Conservation (phyloP, 2,888 invertebrate species). For the Lithosia quadra region DNA sequence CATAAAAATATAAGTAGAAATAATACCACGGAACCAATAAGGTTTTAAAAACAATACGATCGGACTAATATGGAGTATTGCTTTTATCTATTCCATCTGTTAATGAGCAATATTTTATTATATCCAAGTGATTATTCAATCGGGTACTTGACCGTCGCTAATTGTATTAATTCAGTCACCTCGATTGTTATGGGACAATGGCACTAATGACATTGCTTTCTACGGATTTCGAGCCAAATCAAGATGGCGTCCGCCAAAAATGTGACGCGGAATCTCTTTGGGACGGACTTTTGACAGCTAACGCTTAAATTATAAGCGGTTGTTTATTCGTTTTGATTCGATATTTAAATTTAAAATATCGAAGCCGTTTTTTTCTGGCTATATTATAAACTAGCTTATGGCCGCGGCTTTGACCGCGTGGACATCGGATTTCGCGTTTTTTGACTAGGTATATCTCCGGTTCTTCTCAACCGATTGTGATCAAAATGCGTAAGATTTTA, state of each 20-base stretch:
- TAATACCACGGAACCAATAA: too few species aligned
- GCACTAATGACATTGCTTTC: constrained; percentile 48
- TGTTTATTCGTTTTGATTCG: neutral
- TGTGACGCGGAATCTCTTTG: constrained; percentile 10
- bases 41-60: neutral
- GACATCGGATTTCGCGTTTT: too few species aligned
- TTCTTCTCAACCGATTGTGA: too few species aligned
- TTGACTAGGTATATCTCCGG: too few species aligned
- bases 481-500: neutral
- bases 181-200: constrained; percentile 55
- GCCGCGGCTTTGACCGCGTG: too few species aligned
- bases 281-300: constrained; percentile 7
- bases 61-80: neutral
- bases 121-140: constrained; percentile 32
- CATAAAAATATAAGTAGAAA: too few species aligned
- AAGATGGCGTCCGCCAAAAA: constrained; percentile 44
- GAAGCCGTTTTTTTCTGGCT: too few species aligned
- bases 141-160: constrained; percentile 47
- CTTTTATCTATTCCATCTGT: constrained; percentile 2
- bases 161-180: constrained; percentile 49
- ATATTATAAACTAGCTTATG: too few species aligned
- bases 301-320: neutral
- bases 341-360: neutral
- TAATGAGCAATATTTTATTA: constrained; percentile 9
- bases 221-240: constrained; percentile 39